Percentiles rank a stretch among this genome's conserved stretches.
Evolutionary conservation across 2,113 vertebrate species (phyloP).

Genomic region (Paramisgurnus dabryanus): DNA sequence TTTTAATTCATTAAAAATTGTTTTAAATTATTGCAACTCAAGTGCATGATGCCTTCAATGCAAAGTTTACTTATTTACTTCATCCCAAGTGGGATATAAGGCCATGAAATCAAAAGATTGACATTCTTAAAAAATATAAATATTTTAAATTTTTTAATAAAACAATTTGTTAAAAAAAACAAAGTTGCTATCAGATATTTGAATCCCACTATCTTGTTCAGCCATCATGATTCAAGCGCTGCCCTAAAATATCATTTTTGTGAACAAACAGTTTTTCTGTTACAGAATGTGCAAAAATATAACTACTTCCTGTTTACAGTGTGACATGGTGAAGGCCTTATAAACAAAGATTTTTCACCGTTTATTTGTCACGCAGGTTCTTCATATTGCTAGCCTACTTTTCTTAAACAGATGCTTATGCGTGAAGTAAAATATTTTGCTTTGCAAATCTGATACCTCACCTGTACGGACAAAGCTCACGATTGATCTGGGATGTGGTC

Average conservation of each 20-base stretch:
- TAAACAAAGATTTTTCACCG: not conserved
- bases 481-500: conserved; percentile 21
- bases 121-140: too few relatives aligned
- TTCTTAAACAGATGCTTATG: not conserved
- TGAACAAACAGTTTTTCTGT: too few relatives aligned
- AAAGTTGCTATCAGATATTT: too few relatives aligned
- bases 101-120: too few relatives aligned
- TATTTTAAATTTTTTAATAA: too few relatives aligned
- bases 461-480: conserved; percentile 14
- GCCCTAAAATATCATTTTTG: too few relatives aligned
- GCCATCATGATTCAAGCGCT: not conserved
- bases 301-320: not conserved
- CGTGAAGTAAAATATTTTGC: conserved; percentile 1
- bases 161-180: too few relatives aligned
- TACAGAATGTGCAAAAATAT: not conserved
- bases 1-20: too few relatives aligned
- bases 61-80: not conserved
- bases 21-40: not conserved
- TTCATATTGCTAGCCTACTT: not conserved
- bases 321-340: not conserved
- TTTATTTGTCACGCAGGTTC: not conserved
- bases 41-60: not conserved
- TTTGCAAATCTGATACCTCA: conserved; percentile 29
- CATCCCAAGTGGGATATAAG: too few relatives aligned
- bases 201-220: too few relatives aligned